phyloP scores from a whole-genome alignment of 2,797 vertebrate species.

The Setipinna tenuifilis region DNA sequence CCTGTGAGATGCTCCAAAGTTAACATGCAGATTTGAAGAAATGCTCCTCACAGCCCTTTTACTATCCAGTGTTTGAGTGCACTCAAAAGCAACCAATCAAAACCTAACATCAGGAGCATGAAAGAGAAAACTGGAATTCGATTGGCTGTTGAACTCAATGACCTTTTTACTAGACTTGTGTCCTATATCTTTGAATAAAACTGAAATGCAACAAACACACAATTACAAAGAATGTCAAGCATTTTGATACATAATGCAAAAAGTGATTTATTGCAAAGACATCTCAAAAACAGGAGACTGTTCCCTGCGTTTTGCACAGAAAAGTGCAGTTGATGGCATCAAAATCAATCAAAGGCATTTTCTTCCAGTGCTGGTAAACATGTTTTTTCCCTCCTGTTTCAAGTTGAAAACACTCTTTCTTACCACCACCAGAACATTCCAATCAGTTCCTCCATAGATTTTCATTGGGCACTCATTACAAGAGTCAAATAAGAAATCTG shows the following conservation, averaged over 20 bases:
- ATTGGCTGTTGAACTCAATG: neutral
- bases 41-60: no score
- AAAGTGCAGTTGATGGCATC: neutral
- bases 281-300: neutral
- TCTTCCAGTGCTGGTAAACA: neutral
- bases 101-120: neutral
- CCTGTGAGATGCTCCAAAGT: no score
- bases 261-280: neutral
- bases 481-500: constrained; percentile 19
- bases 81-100: neutral
- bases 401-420: neutral
- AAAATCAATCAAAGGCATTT: neutral
- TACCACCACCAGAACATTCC: neutral
- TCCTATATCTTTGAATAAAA: neutral
- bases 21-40: no score
- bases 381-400: neutral
- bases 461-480: constrained; percentile 13
- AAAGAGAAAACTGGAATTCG: neutral
- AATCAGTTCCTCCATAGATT: constrained; percentile 12
- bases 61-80: no score
- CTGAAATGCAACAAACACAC: neutral
- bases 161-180: neutral
- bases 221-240: neutral
- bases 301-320: neutral
- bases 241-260: neutral